These are phyloP conservation scores for Micrastur ruficollis DNA, from an alignment of 2,797 vertebrate genomes.

Conservation along the genomic window DNA sequence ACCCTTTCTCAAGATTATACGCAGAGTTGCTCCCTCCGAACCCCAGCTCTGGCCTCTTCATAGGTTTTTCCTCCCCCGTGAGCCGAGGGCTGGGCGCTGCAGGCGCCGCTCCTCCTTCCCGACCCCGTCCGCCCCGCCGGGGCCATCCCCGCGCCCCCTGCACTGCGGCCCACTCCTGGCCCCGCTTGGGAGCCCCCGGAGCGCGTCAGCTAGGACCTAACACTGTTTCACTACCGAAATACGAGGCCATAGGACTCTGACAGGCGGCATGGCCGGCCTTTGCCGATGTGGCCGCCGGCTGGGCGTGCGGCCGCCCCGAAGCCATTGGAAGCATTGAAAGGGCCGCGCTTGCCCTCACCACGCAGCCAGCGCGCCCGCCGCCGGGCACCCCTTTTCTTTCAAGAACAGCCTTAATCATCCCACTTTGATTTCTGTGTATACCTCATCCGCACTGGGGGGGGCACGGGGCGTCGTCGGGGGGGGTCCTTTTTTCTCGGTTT, in stretches of 20 bases:
- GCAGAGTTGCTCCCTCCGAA: slow-evolving; percentile 73
- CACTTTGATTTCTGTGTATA: slow-evolving; percentile 90
- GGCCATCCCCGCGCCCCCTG: slow-evolving; percentile 65
- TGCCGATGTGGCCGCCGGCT: slow-evolving; percentile 66
- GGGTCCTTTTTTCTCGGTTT: slow-evolving; percentile 24
- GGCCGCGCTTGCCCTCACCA: slow-evolving; percentile 70
- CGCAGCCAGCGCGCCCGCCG: slow-evolving; percentile 72
- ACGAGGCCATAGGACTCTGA: slow-evolving; percentile 87
- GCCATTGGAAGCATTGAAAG: slow-evolving; percentile 78
- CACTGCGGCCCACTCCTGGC: slow-evolving; percentile 43
- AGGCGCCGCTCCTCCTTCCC: slow-evolving; percentile 83
- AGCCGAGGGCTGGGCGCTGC: slow-evolving; percentile 72
- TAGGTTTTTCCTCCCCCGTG: slow-evolving; percentile 83
- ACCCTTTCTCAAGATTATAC: slow-evolving; percentile 79
- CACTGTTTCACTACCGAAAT: slow-evolving; percentile 88
- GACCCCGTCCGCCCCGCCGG: slow-evolving; percentile 83
- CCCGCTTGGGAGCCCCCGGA: slow-evolving; percentile 49
- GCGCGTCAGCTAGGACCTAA: slow-evolving; percentile 89
- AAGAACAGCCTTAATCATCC: slow-evolving; percentile 93
- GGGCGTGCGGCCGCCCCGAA: slow-evolving; percentile 79
- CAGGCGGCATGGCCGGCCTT: slow-evolving; percentile 67
- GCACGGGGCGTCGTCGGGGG: not conserved
- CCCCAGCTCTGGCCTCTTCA: slow-evolving; percentile 77
- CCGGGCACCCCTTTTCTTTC: slow-evolving; percentile 81
- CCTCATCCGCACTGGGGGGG: slow-evolving; percentile 78